Evolutionary conservation across 1,140 invertebrate genomes (phyloP).

Genomic region (Chironomus striatipennis): DNA sequence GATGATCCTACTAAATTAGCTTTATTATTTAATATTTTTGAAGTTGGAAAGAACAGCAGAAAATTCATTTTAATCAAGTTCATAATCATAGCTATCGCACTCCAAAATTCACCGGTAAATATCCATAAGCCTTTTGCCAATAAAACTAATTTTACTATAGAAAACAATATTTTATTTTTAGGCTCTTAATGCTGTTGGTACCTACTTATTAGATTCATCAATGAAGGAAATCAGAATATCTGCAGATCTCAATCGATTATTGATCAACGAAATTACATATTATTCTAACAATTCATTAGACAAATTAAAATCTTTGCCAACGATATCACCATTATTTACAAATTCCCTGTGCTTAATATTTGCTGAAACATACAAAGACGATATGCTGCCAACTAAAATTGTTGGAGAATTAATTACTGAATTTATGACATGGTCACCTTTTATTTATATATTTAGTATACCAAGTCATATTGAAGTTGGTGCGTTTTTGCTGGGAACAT

Average conservation of each 20-base stretch:
- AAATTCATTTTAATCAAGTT: not conserved
- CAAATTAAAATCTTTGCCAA: not conserved
- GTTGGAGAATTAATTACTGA: not conserved
- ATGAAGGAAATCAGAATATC: not conserved
- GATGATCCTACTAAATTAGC: not conserved
- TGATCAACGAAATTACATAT: not conserved
- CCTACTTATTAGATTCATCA: not conserved
- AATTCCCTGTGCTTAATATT: not conserved
- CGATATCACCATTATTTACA: not conserved
- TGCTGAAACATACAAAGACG: constrained; percentile 8
- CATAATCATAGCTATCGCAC: not conserved
- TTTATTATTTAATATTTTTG: not conserved
- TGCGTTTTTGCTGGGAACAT: not conserved
- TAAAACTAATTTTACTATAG: no score
- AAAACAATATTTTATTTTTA: not conserved
- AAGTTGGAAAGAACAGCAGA: not conserved
- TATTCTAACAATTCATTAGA: not conserved
- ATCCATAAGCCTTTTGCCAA: not conserved
- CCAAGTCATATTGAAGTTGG: not conserved
- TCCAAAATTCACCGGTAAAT: not conserved
- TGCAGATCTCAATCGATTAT: not conserved
- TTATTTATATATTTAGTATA: not conserved
- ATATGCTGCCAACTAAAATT: not conserved
- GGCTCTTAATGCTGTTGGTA: not conserved
- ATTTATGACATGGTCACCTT: not conserved